Percentiles rank a stretch among this genome's conserved stretches.
Conservation (phyloP, 2,888 invertebrate genomes). For the Melinopterus prodromus region DNA sequence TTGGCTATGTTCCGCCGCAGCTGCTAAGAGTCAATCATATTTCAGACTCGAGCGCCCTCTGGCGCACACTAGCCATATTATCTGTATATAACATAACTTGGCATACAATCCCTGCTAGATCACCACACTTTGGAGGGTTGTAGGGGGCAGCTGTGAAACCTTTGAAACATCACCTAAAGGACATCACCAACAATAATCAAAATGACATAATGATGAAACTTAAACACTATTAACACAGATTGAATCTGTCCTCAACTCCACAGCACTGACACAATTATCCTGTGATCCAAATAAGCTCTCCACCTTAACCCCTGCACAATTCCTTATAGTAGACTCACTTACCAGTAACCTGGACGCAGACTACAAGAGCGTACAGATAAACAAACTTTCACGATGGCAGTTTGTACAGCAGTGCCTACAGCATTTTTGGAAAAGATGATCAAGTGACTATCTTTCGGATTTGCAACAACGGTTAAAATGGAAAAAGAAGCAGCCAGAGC, state of each 20-base stretch:
- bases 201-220: neutral
- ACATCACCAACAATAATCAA: neutral
- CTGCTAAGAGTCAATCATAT: too few species aligned
- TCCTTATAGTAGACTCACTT: neutral
- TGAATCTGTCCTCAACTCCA: neutral
- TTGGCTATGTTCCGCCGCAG: too few species aligned
- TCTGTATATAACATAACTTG: neutral
- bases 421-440: neutral
- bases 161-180: neutral
- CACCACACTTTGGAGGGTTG: neutral
- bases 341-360: neutral
- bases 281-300: neutral
- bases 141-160: neutral
- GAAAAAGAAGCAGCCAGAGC: too few species aligned
- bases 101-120: neutral
- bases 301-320: neutral
- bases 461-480: too few species aligned
- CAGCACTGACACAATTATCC: neutral
- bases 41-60: too few species aligned
- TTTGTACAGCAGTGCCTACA: neutral
- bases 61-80: too few species aligned
- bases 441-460: too few species aligned
- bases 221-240: neutral
- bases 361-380: neutral
- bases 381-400: constrained; percentile 4